A percentile compares a stretch with the other conserved stretches of the same genome.
phyloP scores from a whole-genome alignment of 2,888 invertebrate species.

The Ennomos fuscantarius region DNA sequence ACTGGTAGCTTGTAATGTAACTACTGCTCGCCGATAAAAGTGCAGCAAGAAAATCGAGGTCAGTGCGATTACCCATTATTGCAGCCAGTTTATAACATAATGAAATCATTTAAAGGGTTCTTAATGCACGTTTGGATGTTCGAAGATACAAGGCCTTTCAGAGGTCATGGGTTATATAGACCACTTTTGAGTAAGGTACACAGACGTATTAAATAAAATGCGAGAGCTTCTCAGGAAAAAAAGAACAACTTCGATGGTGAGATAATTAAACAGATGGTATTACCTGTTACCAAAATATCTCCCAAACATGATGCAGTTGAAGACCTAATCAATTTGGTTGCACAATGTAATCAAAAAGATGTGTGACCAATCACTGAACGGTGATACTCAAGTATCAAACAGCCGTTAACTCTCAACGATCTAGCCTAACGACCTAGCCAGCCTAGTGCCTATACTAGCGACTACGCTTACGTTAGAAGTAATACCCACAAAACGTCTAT shows the following conservation, averaged over 20 bases:
- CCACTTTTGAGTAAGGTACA: no score
- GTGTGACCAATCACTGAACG: conserved; percentile 13
- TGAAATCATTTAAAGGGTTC: not conserved
- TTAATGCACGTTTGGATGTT: not conserved
- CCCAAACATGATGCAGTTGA: no score
- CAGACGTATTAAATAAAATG: no score
- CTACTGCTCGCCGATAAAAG: conserved; percentile 13
- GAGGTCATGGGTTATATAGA: no score
- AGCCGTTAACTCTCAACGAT: conserved; percentile 5
- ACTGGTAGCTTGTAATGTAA: not conserved
- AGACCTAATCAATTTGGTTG: no score
- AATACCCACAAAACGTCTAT: not conserved
- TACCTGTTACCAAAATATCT: no score
- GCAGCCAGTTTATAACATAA: conserved; percentile 4
- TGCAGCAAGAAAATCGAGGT: conserved; percentile 16
- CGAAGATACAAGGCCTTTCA: no score
- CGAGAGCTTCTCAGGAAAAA: no score
- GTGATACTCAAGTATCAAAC: conserved; percentile 1
- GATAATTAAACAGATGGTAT: no score
- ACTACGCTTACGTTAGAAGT: not conserved
- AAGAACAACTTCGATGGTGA: no score
- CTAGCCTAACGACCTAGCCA: not conserved
- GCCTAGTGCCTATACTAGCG: conserved; percentile 11
- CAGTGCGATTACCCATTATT: conserved; percentile 17
- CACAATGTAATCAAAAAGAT: not conserved